Evolutionary conservation across 2,888 invertebrate genomes (phyloP).

Genomic region (Tinea pellionella): DNA sequence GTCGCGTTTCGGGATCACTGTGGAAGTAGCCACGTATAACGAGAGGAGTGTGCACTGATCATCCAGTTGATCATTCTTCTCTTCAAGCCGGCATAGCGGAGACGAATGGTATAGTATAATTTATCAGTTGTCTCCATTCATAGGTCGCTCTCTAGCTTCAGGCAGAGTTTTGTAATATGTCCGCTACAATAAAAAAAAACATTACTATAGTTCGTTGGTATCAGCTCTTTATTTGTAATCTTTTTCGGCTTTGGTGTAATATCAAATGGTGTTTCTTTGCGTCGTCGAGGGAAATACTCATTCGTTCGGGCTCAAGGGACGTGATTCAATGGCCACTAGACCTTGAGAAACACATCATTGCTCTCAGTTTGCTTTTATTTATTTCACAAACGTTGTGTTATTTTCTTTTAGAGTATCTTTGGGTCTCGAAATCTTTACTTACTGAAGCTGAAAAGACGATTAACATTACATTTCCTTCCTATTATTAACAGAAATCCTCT

Average conservation of each 20-base stretch:
- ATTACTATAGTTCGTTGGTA: neutral
- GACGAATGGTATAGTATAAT: too few relatives aligned
- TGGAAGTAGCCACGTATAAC: too few relatives aligned
- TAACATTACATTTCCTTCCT: constrained; percentile 5
- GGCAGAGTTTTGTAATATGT: too few relatives aligned
- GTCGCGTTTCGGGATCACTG: too few relatives aligned
- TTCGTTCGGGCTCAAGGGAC: constrained; percentile 45
- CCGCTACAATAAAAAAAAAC: too few relatives aligned
- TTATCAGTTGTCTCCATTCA: too few relatives aligned
- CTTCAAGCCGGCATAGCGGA: too few relatives aligned
- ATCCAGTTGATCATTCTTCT: too few relatives aligned
- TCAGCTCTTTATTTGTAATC: neutral
- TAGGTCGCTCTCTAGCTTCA: too few relatives aligned
- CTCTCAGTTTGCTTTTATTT: constrained; percentile 48
- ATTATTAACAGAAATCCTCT: constrained; percentile 1
- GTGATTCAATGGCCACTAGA: constrained; percentile 34
- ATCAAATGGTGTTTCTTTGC: constrained; percentile 32
- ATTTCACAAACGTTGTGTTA: constrained; percentile 39
- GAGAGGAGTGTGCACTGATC: too few relatives aligned
- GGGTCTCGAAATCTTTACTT: constrained; percentile 4
- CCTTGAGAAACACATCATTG: constrained; percentile 36
- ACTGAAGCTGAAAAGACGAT: neutral
- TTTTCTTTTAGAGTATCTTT: constrained; percentile 22
- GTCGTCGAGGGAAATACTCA: constrained; percentile 39
- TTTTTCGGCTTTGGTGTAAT: constrained; percentile 3